Percentiles rank a stretch among this genome's conserved stretches.
phyloP scores from a whole-genome alignment of 1,140 invertebrate genomes.

The Mesaphorura yosii region DNA sequence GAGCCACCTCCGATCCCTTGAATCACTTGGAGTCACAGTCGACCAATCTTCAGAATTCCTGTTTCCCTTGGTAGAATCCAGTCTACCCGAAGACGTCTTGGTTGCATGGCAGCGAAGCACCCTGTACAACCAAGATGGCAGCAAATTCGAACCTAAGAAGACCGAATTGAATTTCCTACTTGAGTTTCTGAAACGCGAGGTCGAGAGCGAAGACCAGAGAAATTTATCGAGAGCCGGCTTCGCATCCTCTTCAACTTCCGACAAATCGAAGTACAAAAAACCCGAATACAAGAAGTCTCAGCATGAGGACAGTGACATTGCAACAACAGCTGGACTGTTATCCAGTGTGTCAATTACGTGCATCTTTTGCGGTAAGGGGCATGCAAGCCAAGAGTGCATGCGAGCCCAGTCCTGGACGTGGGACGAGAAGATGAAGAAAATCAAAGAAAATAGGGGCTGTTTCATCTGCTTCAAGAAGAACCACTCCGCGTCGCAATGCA shows the following conservation, averaged over 20 bases:
- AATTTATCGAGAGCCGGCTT: slow-evolving; percentile 5
- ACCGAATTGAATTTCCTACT: slow-evolving; percentile 21
- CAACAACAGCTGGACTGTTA: slow-evolving; percentile 12
- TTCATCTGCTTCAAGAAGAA: not conserved
- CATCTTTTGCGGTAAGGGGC: slow-evolving; percentile 5
- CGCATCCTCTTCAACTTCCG: not conserved
- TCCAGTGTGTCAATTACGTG: not conserved
- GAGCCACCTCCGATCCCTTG: slow-evolving; percentile 32
- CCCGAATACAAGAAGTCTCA: not conserved
- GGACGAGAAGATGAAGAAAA: not conserved
- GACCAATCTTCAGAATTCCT: slow-evolving; percentile 35
- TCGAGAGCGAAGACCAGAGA: slow-evolving; percentile 31
- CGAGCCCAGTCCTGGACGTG: not conserved
- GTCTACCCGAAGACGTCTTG: slow-evolving; percentile 32
- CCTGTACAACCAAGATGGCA: not conserved
- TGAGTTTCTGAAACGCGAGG: slow-evolving; percentile 30
- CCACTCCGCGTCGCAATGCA: slow-evolving; percentile 2
- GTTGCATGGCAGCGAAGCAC: slow-evolving; percentile 32
- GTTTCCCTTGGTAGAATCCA: slow-evolving; percentile 35
- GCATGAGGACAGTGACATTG: not conserved
- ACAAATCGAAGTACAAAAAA: not conserved
- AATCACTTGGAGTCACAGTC: slow-evolving; percentile 34
- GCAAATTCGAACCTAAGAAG: not conserved
- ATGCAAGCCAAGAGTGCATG: not conserved
- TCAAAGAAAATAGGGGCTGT: not conserved